Evolutionary conservation across 2,113 vertebrate genomes (phyloP), one percentile per base, ranked within the genome.

Genomic region (Phyllostomus discolor): DNA sequence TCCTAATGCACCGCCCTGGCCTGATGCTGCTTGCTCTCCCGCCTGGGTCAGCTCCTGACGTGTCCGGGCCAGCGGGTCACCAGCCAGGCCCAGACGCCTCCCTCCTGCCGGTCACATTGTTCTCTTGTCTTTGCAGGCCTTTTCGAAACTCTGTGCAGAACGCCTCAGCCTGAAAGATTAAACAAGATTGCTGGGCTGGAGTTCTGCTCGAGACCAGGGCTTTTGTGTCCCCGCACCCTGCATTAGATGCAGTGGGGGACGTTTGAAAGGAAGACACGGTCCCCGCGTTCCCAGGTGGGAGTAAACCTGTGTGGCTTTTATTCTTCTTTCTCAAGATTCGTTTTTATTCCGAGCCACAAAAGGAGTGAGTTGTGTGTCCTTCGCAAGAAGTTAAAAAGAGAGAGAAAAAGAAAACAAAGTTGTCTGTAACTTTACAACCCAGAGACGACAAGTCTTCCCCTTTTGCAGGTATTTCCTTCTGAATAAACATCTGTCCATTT

Each of bases 351-450:
- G 76, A 16, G 33, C 62, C 38, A 78, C 88, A 92, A 86, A 94
- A 91, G 90, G 52, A 59, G 41, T 57, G n/a, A 59, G 41, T 57
- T 78, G 0, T 20, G 57, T 92, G 59, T 90, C 79, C 52, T 96
- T 88, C 62, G 33, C 8, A 52, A 93, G 95, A 94, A 94, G 81
- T 90, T 89, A 33, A 54, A 87, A 86, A 92, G 88, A 76, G 88
- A 97, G 57, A 57, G 28, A 64, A 91, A 94, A 88, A 72, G 81
- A 54, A 54, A 85, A 76, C 50, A 17, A 82, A 94, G 52, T 59
- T 24, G 14, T 41, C 64, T 54, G 72, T 72, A 20, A 86, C 69
- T 96, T 89, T 22, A 69, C 15, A 43, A 41, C 54, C 73, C 38
- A 14, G 69, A 41, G 57, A 52, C 50, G 80, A 69, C 19, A 59